These are phyloP conservation scores for Megalonaias nervosa DNA, from an alignment of 1,140 invertebrate genomes.

Conservation along the genomic window DNA sequence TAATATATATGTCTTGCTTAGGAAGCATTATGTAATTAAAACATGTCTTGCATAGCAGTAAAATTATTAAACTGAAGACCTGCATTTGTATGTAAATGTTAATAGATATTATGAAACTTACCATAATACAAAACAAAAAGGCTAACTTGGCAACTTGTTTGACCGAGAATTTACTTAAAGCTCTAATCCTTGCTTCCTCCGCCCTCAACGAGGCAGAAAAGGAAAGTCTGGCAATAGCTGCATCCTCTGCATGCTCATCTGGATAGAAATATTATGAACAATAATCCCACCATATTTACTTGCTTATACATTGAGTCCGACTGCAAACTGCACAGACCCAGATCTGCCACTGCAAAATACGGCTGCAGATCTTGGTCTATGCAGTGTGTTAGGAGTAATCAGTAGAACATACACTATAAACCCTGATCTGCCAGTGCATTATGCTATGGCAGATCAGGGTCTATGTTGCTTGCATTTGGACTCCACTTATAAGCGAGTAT, in stretches of 20 bases:
- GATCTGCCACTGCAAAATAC: neutral
- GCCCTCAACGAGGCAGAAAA: conserved; percentile 85
- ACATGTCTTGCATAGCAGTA: neutral
- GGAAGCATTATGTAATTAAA: too few species aligned
- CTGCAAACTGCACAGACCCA: neutral
- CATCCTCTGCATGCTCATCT: conserved; percentile 87
- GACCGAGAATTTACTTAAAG: conserved; percentile 81
- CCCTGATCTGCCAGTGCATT: too few species aligned
- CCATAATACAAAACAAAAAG: conserved; percentile 84
- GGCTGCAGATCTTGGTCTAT: too few species aligned
- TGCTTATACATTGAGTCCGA: neutral
- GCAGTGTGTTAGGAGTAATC: too few species aligned
- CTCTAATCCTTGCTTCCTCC: conserved; percentile 78
- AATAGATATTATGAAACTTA: conserved; percentile 71
- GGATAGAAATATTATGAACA: conserved; percentile 25
- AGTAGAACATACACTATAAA: too few species aligned
- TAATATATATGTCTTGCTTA: too few species aligned
- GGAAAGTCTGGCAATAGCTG: conserved; percentile 86
- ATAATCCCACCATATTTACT: conserved; percentile 3
- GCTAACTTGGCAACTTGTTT: conserved; percentile 83
- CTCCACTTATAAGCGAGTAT: too few species aligned
- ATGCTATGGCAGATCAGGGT: too few species aligned
- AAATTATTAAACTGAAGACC: neutral
- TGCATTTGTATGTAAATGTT: too few species aligned
- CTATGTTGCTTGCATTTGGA: too few species aligned